Conservation (phyloP, 1,140 invertebrate species). For the Brachionus asplanchnoidis region DNA sequence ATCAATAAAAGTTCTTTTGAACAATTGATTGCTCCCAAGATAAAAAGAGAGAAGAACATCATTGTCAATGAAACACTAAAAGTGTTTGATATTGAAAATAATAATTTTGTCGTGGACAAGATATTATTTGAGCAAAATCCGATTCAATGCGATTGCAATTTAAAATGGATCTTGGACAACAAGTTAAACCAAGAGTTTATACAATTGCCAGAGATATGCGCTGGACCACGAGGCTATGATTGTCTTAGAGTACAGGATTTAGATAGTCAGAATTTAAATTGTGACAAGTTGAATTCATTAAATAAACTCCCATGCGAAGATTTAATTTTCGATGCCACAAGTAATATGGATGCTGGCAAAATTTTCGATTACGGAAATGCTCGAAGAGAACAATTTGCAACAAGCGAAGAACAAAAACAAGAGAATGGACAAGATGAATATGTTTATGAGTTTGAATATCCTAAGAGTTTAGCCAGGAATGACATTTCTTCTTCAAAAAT, state of each 20-base stretch:
- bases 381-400: neutral
- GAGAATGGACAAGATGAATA: neutral
- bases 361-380: neutral
- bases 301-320: neutral
- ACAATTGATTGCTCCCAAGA: neutral
- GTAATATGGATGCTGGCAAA: neutral
- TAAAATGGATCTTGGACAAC: slow-evolving; percentile 13
- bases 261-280: neutral
- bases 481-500: neutral
- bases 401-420: neutral
- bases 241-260: neutral
- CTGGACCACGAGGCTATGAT: slow-evolving; percentile 21
- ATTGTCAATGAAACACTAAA: neutral
- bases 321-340: neutral
- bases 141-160: slow-evolving; percentile 40
- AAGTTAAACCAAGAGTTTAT: neutral
- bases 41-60: neutral
- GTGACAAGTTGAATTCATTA: neutral
- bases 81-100: neutral
- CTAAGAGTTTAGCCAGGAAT: neutral
- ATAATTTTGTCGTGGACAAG: neutral
- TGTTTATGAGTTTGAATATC: neutral
- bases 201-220: slow-evolving; percentile 22
- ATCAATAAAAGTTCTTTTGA: neutral
- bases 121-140: slow-evolving; percentile 39